A percentile compares a stretch with the other conserved stretches of the same genome.
phyloP scores from a whole-genome alignment of 2,888 invertebrate species.

The Sarcophaga caerulescens region DNA sequence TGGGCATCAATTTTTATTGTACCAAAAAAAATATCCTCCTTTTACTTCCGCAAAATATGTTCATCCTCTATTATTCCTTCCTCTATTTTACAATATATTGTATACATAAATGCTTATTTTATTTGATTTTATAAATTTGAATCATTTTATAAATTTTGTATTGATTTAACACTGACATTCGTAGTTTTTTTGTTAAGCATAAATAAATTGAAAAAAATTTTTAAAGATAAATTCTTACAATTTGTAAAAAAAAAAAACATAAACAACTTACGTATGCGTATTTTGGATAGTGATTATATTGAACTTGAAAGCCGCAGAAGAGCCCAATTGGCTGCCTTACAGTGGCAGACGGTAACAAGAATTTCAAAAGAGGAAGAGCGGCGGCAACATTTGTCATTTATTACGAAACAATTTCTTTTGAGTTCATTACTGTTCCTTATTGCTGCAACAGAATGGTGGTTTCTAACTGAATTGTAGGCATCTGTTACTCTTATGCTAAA shows the following conservation, averaged over 20 bases:
- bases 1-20: no score
- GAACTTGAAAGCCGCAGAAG: conserved; percentile 46
- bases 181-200: neutral
- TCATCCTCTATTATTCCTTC: no score
- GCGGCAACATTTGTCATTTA: conserved; percentile 31
- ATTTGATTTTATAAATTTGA: neutral
- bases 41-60: no score
- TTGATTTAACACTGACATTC: neutral
- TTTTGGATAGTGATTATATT: conserved; percentile 42
- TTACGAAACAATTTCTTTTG: conserved; percentile 49
- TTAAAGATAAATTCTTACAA: neutral
- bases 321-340: conserved; percentile 34
- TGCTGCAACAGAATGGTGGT: conserved; percentile 56
- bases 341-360: conserved; percentile 60
- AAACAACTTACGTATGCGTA: conserved; percentile 24
- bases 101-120: no score
- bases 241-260: neutral
- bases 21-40: no score
- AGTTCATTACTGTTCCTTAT: conserved; percentile 21
- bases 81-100: no score
- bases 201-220: conserved; percentile 3
- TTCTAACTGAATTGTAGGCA: conserved; percentile 31
- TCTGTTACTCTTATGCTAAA: neutral
- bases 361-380: conserved; percentile 13
- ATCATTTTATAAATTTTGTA: neutral